Evolutionary conservation across 2,888 invertebrate genomes (phyloP).

Genomic region (Conomelus anceps): DNA sequence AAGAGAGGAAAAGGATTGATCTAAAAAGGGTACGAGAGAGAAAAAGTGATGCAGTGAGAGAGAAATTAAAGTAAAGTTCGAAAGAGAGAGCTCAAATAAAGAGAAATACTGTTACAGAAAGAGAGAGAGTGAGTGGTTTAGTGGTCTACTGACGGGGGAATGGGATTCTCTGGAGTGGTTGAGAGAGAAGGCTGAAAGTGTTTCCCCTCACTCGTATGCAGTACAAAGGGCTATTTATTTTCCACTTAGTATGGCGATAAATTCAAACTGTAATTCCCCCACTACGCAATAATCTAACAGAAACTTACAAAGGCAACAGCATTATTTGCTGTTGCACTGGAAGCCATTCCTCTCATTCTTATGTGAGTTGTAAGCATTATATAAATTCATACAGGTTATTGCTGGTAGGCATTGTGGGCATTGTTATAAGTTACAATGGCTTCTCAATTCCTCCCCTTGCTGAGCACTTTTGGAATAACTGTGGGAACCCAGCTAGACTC

Average conservation of each 20-base stretch:
- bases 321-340: not conserved
- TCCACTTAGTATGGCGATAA: not conserved
- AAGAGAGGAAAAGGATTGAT: no score
- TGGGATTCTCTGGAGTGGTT: not conserved
- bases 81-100: no score
- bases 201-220: not conserved
- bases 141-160: not conserved
- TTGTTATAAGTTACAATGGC: not conserved
- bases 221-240: not conserved
- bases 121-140: not conserved
- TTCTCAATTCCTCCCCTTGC: not conserved
- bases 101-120: no score
- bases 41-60: no score
- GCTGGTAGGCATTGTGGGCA: not conserved
- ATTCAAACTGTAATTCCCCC: not conserved
- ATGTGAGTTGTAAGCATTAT: not conserved
- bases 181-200: not conserved
- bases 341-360: not conserved
- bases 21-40: no score
- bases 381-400: not conserved
- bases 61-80: no score
- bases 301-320: not conserved
- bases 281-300: not conserved
- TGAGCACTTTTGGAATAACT: not conserved
- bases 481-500: no score